phyloP scores from a whole-genome alignment of 2,113 vertebrate species.

The Emydocephalus ijimae region DNA sequence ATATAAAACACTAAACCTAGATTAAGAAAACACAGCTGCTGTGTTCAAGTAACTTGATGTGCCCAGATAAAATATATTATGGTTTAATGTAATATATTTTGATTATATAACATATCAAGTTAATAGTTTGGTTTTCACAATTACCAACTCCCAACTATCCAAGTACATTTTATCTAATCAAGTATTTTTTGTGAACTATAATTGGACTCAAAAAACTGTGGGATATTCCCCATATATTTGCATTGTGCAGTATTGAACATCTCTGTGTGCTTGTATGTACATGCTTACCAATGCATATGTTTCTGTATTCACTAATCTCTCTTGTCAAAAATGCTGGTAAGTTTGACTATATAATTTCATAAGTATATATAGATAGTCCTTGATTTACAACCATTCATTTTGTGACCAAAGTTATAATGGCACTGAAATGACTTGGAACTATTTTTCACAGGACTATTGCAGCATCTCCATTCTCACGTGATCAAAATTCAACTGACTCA shows the following conservation, averaged over 20 bases:
- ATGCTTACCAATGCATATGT: not conserved
- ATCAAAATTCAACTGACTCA: not conserved
- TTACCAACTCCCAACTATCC: not conserved
- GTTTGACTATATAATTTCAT: not conserved
- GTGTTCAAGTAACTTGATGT: not conserved
- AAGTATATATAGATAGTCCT: not conserved
- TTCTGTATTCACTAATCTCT: not conserved
- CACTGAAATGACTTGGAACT: not conserved
- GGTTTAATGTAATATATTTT: not conserved
- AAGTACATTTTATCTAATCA: not conserved
- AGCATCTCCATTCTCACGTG: not conserved
- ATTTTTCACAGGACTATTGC: not conserved
- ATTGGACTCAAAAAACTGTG: not conserved
- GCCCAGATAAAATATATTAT: not conserved
- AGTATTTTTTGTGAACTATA: not conserved
- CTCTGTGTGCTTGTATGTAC: not conserved
- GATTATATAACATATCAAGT: not conserved
- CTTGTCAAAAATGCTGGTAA: not conserved
- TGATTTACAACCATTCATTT: not conserved
- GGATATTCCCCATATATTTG: not conserved
- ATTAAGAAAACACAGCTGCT: not conserved
- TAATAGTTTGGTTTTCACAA: not conserved
- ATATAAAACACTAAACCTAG: not conserved
- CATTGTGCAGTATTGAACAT: not conserved
- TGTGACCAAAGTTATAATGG: not conserved